These are phyloP conservation scores for Aphaenogaster floridana DNA, from an alignment of 1,140 invertebrate species.

Conservation along the genomic window DNA sequence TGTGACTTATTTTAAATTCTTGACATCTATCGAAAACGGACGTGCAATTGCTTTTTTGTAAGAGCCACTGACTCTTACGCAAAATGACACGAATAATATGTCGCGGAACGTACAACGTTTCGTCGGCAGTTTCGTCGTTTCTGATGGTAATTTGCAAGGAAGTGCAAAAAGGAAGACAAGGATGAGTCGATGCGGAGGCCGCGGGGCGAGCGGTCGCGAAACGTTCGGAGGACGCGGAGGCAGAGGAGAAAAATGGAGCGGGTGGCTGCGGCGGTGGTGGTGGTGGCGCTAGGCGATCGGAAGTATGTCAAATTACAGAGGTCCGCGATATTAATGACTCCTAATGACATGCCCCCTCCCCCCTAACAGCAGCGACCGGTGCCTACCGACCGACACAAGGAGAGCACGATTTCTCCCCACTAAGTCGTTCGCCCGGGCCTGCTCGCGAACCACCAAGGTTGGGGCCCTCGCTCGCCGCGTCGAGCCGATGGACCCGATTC, in stretches of 20 bases:
- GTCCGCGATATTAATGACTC: constrained; percentile 84
- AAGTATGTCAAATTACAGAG: constrained; percentile 87
- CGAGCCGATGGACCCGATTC: constrained; percentile 77
- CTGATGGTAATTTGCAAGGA: constrained; percentile 19
- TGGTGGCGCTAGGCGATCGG: constrained; percentile 84
- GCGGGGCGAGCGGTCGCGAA: constrained; percentile 26
- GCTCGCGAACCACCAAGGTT: constrained; percentile 44
- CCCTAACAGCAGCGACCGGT: constrained; percentile 56
- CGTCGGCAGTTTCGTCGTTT: constrained; percentile 41
- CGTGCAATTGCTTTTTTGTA: not conserved
- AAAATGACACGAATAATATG: constrained; percentile 75
- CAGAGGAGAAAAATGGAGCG: constrained; percentile 76
- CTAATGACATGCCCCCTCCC: constrained; percentile 84
- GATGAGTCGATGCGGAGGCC: not conserved
- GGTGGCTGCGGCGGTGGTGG: constrained; percentile 61
- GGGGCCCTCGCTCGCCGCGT: not conserved
- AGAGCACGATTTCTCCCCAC: constrained; percentile 38
- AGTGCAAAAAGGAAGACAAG: not conserved
- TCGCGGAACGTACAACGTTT: constrained; percentile 6
- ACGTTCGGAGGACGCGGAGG: constrained; percentile 14
- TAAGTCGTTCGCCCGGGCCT: not conserved
- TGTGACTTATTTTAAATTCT: not conserved
- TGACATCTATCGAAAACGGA: not conserved
- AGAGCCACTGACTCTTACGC: constrained; percentile 51
- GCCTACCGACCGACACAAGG: constrained; percentile 19